A percentile compares a stretch with the other conserved stretches of the same genome.
Conservation (phyloP, 2,113 vertebrate genomes). For the Lanius ludovicianus region DNA sequence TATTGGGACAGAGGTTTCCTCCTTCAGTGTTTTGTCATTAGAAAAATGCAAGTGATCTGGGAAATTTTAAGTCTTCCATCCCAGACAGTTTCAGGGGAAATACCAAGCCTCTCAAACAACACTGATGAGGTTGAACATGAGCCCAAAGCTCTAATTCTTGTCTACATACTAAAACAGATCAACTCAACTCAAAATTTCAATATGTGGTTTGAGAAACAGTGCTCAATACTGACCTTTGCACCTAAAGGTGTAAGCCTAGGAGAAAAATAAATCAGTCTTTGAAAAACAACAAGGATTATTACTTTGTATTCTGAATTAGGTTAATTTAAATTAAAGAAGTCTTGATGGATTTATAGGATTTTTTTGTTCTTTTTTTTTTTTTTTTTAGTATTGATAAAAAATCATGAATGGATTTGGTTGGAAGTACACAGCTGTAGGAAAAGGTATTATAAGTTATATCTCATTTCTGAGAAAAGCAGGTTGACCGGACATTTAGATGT, state of each 20-base stretch:
- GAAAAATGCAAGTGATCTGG: neutral
- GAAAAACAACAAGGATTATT: neutral
- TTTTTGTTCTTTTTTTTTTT: no score
- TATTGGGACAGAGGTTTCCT: neutral
- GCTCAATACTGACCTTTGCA: slow-evolving; percentile 22
- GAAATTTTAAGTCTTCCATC: neutral
- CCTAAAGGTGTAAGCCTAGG: neutral
- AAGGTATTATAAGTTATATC: neutral
- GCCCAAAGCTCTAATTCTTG: neutral
- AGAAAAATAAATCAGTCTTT: slow-evolving; percentile 17
- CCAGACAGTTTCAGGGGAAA: neutral
- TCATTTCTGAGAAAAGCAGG: neutral
- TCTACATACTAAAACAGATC: slow-evolving; percentile 14
- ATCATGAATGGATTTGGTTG: neutral
- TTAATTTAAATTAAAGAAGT: neutral
- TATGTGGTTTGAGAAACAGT: slow-evolving; percentile 42
- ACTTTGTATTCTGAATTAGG: slow-evolving; percentile 23
- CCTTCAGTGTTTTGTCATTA: neutral
- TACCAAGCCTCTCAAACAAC: neutral
- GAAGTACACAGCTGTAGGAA: neutral
- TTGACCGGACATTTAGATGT: neutral
- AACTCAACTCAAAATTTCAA: neutral
- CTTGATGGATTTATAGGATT: neutral
- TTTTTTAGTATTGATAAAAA: neutral
- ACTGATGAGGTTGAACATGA: neutral